A percentile compares a stretch with the other conserved stretches of the same genome.
These are phyloP conservation scores for Wiebesia pumilae DNA, from an alignment of 1,140 invertebrate species.

Conservation along the genomic window DNA sequence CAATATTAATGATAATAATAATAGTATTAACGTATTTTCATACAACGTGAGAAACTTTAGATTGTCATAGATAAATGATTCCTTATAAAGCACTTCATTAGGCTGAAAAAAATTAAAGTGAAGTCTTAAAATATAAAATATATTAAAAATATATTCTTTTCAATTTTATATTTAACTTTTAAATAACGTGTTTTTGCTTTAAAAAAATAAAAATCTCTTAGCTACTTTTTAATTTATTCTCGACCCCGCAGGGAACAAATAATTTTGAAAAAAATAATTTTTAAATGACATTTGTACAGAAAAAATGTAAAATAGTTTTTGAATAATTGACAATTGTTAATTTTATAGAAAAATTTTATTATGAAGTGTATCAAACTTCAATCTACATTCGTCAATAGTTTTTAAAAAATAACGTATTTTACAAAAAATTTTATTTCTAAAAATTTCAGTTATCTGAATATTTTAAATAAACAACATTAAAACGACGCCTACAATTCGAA, in stretches of 20 bases:
- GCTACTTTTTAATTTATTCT: not conserved
- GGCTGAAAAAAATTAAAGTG: conserved; percentile 28
- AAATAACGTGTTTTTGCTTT: not conserved
- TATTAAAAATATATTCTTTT: not conserved
- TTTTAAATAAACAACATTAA: no score
- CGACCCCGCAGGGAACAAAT: not conserved
- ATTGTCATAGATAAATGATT: not conserved
- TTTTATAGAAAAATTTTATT: no score
- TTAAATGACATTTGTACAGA: not conserved
- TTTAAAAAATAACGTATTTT: no score
- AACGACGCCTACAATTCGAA: no score
- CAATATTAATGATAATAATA: conserved; percentile 13
- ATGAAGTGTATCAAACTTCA: no score
- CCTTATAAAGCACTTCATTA: not conserved
- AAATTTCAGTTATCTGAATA: no score
- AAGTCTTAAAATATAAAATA: not conserved
- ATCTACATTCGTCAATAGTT: no score
- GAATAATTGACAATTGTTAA: no score
- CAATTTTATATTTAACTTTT: not conserved
- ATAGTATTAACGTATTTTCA: not conserved
- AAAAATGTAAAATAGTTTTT: no score
- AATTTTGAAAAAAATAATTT: not conserved
- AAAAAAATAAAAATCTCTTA: not conserved
- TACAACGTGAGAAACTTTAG: not conserved
- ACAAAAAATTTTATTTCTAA: no score